Evolutionary conservation across 2,888 invertebrate species (phyloP).

Genomic region (Strigamia maritima): DNA sequence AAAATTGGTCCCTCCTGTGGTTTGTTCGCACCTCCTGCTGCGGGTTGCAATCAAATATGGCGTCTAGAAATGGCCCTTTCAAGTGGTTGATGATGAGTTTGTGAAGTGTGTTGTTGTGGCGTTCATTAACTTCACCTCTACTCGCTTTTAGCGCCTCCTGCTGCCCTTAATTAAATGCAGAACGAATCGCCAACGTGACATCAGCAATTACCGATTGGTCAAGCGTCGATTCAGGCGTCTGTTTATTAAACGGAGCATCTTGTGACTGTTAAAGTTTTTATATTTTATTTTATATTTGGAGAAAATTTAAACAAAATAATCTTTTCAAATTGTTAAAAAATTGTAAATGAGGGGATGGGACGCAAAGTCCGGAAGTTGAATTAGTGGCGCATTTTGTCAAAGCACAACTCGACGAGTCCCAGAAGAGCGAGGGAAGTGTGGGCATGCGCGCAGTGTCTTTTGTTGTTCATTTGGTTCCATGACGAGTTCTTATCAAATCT

Average conservation of each 20-base stretch:
- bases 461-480: constrained; percentile 15
- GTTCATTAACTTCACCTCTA: background rate
- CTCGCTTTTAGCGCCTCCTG: background rate
- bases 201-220: constrained; percentile 15
- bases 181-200: background rate
- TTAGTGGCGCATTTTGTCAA: background rate
- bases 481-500: constrained; percentile 5
- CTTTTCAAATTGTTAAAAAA: too few relatives aligned
- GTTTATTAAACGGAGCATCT: background rate
- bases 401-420: background rate
- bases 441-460: background rate
- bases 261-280: background rate
- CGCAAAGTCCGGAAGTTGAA: background rate
- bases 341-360: background rate
- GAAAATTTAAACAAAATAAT: too few relatives aligned
- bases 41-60: constrained; percentile 6
- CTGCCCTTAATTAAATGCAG: constrained; percentile 10
- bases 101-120: background rate
- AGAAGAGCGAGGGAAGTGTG: background rate
- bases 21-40: background rate
- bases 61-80: background rate
- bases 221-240: background rate
- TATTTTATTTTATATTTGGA: too few relatives aligned
- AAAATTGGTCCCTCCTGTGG: background rate
- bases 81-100: constrained; percentile 5